Conservation (phyloP, 1,140 invertebrate genomes). For the Sycophila sp. region DNA sequence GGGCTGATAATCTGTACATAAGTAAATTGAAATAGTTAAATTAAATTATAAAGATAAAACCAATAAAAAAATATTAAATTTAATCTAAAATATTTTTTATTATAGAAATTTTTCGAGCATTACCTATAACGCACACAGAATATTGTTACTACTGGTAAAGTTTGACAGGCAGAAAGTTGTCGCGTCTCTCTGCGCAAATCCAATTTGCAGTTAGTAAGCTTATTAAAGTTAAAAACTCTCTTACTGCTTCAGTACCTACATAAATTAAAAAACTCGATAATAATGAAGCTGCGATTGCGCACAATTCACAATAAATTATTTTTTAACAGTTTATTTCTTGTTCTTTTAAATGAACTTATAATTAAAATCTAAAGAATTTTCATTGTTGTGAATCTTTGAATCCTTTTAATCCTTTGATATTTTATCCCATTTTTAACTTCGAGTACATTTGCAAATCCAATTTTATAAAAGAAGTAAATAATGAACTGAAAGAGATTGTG, state of each 20-base stretch:
- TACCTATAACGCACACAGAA: neutral
- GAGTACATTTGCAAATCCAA: too few relatives aligned
- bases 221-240: neutral
- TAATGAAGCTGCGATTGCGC: neutral
- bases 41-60: too few relatives aligned
- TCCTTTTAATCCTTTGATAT: too few relatives aligned
- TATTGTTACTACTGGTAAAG: neutral
- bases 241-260: neutral
- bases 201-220: constrained; percentile 3
- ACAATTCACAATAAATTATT: neutral
- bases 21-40: too few relatives aligned
- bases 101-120: neutral
- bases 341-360: too few relatives aligned
- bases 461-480: neutral
- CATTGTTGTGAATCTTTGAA: too few relatives aligned
- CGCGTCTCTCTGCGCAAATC: neutral
- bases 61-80: too few relatives aligned
- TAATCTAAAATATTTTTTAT: too few relatives aligned
- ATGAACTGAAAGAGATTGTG: neutral
- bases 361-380: too few relatives aligned
- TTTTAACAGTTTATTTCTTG: too few relatives aligned
- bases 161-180: neutral
- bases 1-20: too few relatives aligned
- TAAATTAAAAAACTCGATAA: neutral
- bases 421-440: too few relatives aligned